phyloP scores from a whole-genome alignment of 2,797 vertebrate species.

The Meriones psammophilus region DNA sequence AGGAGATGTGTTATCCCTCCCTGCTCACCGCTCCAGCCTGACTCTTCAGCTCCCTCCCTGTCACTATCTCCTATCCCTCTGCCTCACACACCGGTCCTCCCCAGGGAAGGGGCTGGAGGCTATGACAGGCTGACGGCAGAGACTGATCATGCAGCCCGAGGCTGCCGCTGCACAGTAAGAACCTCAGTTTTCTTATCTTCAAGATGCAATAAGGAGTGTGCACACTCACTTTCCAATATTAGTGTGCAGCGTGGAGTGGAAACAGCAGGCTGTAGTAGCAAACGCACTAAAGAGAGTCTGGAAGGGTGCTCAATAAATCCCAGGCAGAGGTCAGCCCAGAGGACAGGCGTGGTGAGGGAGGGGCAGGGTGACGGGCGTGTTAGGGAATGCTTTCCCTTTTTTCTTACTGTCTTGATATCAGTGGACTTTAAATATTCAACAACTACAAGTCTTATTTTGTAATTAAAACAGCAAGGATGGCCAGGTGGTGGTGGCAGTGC shows the following conservation, averaged over 20 bases:
- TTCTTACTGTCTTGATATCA: neutral
- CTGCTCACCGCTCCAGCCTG: neutral
- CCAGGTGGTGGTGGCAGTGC: too few species aligned
- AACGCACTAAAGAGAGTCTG: neutral
- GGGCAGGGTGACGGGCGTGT: neutral
- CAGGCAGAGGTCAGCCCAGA: neutral
- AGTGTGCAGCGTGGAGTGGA: neutral
- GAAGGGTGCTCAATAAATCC: neutral
- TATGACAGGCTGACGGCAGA: neutral
- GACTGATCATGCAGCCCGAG: neutral
- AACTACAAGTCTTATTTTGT: neutral
- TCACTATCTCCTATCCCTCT: neutral
- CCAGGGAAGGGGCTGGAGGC: neutral
- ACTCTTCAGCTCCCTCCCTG: neutral
- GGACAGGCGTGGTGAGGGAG: neutral
- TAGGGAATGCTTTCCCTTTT: neutral
- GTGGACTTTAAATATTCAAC: slow-evolving; percentile 42
- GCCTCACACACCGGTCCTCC: neutral
- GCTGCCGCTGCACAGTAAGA: neutral
- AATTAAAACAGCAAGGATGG: neutral
- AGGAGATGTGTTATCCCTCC: neutral
- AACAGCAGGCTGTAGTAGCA: neutral
- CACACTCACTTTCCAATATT: neutral
- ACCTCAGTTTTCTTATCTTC: slow-evolving; percentile 31
- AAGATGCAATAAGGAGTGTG: neutral